These are phyloP conservation scores for Rhodophaea formosa DNA, from an alignment of 2,888 invertebrate genomes.

Conservation along the genomic window DNA sequence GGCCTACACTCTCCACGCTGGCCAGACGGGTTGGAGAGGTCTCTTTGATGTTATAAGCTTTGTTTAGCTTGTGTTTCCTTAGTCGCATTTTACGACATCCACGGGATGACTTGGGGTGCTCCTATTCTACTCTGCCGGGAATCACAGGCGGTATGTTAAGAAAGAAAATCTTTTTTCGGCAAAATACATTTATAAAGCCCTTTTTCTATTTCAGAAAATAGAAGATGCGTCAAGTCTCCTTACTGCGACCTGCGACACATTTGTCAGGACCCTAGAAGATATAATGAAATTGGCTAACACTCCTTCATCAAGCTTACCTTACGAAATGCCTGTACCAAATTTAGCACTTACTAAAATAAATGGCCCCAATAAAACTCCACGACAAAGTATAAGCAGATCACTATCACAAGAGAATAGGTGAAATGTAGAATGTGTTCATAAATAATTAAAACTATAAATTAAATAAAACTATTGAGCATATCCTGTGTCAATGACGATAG, in stretches of 20 bases:
- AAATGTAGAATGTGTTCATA: conserved; percentile 30
- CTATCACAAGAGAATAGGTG: conserved; percentile 75
- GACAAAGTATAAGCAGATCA: conserved; percentile 60
- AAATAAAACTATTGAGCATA: not conserved
- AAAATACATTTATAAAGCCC: too few species aligned
- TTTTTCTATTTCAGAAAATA: conserved; percentile 79
- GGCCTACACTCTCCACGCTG: too few species aligned
- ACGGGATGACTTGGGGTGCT: too few species aligned
- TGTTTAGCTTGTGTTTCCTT: too few species aligned
- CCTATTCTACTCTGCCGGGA: too few species aligned
- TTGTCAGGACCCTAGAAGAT: conserved; percentile 90
- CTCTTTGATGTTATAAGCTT: too few species aligned
- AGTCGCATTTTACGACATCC: too few species aligned
- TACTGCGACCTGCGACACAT: conserved; percentile 90
- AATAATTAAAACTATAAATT: not conserved
- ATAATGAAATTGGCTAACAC: conserved; percentile 84
- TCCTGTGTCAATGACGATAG: not conserved
- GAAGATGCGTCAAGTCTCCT: conserved; percentile 87
- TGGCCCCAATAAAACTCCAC: conserved; percentile 45
- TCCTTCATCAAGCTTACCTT: conserved; percentile 43
- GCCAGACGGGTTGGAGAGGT: too few species aligned
- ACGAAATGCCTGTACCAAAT: conserved; percentile 63
- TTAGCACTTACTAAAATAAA: conserved; percentile 47
- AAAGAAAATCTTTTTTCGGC: too few species aligned
- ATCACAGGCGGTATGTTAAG: too few species aligned